Conservation (phyloP, 2,797 vertebrate genomes). For the Myotis pilosus region DNA sequence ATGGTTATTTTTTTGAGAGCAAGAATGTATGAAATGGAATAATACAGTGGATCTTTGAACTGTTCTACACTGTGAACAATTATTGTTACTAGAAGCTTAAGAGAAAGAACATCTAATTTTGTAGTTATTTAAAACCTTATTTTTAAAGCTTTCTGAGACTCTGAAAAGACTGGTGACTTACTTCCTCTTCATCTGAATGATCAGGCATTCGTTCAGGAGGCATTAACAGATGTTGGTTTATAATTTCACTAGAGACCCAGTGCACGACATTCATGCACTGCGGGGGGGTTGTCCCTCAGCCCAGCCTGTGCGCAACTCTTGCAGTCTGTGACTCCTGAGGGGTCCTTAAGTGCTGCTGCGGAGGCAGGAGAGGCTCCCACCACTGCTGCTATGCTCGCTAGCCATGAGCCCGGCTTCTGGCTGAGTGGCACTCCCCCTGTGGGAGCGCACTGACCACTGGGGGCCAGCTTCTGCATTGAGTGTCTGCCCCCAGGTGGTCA, state of each 20-base stretch:
- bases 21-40: background rate
- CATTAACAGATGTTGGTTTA: background rate
- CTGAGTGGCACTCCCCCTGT: too few species aligned
- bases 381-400: too few species aligned
- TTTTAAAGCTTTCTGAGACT: background rate
- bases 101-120: slow-evolving; percentile 19
- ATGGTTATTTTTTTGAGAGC: background rate
- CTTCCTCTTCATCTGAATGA: background rate
- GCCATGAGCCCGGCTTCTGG: too few species aligned
- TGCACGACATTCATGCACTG: too few species aligned
- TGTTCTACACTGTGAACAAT: background rate
- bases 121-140: background rate
- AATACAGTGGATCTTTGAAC: background rate
- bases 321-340: too few species aligned
- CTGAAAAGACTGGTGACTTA: background rate
- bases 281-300: too few species aligned
- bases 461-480: too few species aligned
- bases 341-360: too few species aligned
- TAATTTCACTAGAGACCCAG: background rate
- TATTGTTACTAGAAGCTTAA: background rate
- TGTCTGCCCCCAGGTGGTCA: too few species aligned
- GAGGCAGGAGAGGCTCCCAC: too few species aligned
- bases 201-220: background rate
- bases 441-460: too few species aligned
- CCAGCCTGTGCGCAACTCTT: too few species aligned